Evolutionary conservation across 2,797 vertebrate species (phyloP), one percentile per base, ranked within the genome.

Genomic region (Microcaecilia unicolor): DNA sequence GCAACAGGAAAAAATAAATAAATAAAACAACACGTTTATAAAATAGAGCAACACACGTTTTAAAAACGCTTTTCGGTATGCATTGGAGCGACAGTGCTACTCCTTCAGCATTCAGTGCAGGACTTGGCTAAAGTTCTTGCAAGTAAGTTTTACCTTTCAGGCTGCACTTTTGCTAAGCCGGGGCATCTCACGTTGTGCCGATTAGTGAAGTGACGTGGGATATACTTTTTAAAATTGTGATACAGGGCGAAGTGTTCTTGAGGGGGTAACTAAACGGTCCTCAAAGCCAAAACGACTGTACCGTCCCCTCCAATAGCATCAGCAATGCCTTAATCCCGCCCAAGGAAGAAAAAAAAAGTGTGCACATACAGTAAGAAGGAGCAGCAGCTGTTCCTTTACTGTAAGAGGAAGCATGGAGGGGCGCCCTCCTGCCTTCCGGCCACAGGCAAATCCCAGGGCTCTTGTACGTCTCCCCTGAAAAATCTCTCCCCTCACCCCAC

Each of bases 261-360:
- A 41, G 45, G 45, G 45, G 45, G 45, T 48, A 45, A 48, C 36
- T 48, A 31, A 22, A 23, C 26, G 11, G 33, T 47, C 28, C 37
- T 27, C 34, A 50, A 42, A 34, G 28, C 25, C 43, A 20, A 41
- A 41, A 17, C 29, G 37, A 55, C 15, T 25, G 21, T 50, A 34
- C 49, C 37, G n/a, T 52, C 30, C 44, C 46, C 49, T 52, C 49
- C 49, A 41, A 46, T 31, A 21, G 49, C 43, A 45, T 35, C 40
- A 30, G 28, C 40, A 27, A 29, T n/a, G 13, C 24, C n/a, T 41
- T 28, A 29, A 47, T 43, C 45, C 48, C 51, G 41, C 44, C 48
- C 24, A 40, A 53, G 43, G 34, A n/a, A n/a, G n/a, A n/a, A n/a
- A n/a, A n/a, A n/a, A n/a, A n/a, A n/a, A n/a, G n/a, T 37, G 40